phyloP scores from a whole-genome alignment of 1,140 invertebrate species.

The Meloidogyne chitwoodi region DNA sequence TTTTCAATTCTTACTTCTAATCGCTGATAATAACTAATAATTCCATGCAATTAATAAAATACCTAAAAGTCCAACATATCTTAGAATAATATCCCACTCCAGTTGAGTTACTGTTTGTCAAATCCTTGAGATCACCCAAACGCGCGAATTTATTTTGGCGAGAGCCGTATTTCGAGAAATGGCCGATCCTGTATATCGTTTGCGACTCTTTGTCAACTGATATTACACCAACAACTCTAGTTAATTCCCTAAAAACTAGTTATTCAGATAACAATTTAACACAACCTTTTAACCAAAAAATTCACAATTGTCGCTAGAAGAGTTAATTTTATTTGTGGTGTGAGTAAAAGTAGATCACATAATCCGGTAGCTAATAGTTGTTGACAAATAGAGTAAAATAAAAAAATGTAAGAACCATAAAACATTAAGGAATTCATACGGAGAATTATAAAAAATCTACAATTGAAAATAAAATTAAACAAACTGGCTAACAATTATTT shows the following conservation, averaged over 20 bases:
- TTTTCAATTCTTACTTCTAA: not conserved
- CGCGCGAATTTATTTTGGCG: constrained; percentile 3
- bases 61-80: not conserved
- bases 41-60: not conserved
- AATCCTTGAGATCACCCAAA: not conserved
- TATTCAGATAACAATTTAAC: not conserved
- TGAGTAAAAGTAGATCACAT: not conserved
- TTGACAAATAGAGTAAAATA: not conserved
- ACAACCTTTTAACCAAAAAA: not conserved
- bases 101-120: not conserved
- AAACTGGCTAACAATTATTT: no score
- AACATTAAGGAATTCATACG: not conserved
- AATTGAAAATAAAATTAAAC: not conserved
- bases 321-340: not conserved
- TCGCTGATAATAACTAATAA: not conserved
- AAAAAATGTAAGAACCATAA: not conserved
- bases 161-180: not conserved
- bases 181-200: constrained; percentile 4
- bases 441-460: not conserved
- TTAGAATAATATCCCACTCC: not conserved
- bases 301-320: not conserved
- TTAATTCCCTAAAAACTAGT: not conserved
- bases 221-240: constrained; percentile 3
- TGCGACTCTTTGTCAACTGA: not conserved
- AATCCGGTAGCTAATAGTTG: not conserved